These are phyloP conservation scores for Glyphotaelius pellucidus DNA, from an alignment of 2,888 invertebrate species.

Conservation along the genomic window DNA sequence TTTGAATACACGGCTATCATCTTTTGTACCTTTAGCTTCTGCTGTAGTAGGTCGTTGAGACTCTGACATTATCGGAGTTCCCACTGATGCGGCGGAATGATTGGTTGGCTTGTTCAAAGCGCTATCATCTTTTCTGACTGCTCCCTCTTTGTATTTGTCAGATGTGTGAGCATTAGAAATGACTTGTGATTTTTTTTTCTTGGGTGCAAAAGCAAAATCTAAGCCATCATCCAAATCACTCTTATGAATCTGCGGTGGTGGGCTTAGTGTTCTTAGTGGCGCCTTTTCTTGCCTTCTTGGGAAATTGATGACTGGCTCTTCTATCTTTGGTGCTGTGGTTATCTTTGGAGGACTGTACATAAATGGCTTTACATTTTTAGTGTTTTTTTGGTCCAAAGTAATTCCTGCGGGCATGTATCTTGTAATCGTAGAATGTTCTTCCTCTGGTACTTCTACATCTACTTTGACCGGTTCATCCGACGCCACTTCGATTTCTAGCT, in stretches of 20 bases:
- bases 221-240: background rate
- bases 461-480: background rate
- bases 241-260: background rate
- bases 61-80: background rate
- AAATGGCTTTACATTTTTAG: background rate
- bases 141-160: background rate
- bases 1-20: background rate
- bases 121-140: background rate
- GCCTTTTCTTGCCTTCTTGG: background rate
- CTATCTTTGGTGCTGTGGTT: background rate
- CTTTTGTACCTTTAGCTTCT: background rate
- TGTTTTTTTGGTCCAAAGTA: background rate
- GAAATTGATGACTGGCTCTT: background rate
- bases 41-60: background rate
- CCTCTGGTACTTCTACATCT: background rate
- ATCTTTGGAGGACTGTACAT: background rate
- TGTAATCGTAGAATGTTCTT: background rate
- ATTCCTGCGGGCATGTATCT: background rate
- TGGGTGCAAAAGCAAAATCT: background rate
- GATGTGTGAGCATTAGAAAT: background rate
- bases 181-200: background rate
- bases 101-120: background rate
- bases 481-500: background rate
- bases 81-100: background rate
- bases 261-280: background rate